Conservation (phyloP, 2,113 vertebrate species). For the Prionailurus bengalensis region DNA sequence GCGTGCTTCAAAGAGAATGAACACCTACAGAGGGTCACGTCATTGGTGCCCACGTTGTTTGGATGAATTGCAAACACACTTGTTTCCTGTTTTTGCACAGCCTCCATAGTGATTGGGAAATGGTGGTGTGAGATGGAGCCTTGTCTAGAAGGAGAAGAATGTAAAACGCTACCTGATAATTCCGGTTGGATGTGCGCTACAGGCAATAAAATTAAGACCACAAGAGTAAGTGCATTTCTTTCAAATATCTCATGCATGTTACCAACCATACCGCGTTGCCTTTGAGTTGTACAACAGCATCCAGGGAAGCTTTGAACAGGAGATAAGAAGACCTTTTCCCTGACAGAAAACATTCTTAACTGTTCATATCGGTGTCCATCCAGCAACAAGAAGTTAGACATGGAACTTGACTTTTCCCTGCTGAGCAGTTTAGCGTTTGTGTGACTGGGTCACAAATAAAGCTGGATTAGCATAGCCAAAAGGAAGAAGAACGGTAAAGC, state of each 20-base stretch:
- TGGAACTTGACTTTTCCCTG: background rate
- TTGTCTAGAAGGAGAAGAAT: conserved; percentile 98
- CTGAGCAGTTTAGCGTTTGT: background rate
- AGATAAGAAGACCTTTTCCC: background rate
- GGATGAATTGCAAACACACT: conserved; percentile 52
- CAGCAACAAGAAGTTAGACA: background rate
- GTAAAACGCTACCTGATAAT: conserved; percentile 98
- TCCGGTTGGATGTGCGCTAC: conserved; percentile 99
- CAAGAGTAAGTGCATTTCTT: conserved; percentile 92
- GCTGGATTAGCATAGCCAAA: background rate
- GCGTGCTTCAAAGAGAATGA: background rate
- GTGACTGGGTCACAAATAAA: background rate
- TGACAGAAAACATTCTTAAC: background rate
- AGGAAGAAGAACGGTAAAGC: background rate
- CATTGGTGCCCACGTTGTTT: background rate
- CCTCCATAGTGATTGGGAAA: conserved; percentile 98
- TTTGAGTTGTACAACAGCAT: background rate
- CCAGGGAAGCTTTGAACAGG: background rate
- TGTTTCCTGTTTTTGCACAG: conserved; percentile 85
- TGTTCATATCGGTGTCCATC: background rate
- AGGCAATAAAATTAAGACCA: conserved; percentile 99
- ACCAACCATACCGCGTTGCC: background rate
- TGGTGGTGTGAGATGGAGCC: conserved; percentile 99
- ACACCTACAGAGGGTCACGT: background rate
- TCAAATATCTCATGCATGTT: background rate